Evolutionary conservation across 2,888 invertebrate species (phyloP).

Genomic region (Clostera curtula): DNA sequence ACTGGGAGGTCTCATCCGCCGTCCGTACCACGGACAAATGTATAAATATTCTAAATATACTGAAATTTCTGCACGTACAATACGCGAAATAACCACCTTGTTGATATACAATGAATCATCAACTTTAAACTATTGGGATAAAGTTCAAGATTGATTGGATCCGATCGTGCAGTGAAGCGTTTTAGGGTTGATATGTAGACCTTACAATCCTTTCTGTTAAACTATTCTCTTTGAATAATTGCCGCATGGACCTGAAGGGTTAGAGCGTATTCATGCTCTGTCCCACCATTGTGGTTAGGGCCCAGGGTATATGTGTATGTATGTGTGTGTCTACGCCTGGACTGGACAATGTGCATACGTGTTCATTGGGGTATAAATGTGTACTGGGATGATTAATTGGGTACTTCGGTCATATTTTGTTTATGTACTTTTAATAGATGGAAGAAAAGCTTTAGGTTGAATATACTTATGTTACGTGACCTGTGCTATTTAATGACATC

Average conservation of each 20-base stretch:
- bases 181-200: constrained; percentile 27
- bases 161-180: constrained; percentile 12
- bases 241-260: constrained; percentile 74
- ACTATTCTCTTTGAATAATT: constrained; percentile 77
- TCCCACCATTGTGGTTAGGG: constrained; percentile 61
- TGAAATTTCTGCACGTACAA: constrained; percentile 42
- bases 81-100: constrained; percentile 7
- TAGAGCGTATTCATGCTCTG: constrained; percentile 66
- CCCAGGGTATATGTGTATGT: constrained; percentile 21
- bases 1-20: constrained; percentile 60
- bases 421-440: constrained; percentile 15
- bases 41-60: constrained; percentile 72
- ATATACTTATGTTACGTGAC: neutral
- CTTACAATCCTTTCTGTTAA: constrained; percentile 74
- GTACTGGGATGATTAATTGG: constrained; percentile 28
- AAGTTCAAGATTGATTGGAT: constrained; percentile 15
- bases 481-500: neutral
- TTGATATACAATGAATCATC: constrained; percentile 10
- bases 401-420: constrained; percentile 19
- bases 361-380: constrained; percentile 22
- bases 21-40: constrained; percentile 59
- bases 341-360: constrained; percentile 35
- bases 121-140: constrained; percentile 7
- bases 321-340: constrained; percentile 24
- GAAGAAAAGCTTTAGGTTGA: neutral